A percentile compares a stretch with the other conserved stretches of the same genome.
These are phyloP conservation scores for Phataginus tricuspis DNA, from an alignment of 2,797 vertebrate genomes.

Conservation along the genomic window DNA sequence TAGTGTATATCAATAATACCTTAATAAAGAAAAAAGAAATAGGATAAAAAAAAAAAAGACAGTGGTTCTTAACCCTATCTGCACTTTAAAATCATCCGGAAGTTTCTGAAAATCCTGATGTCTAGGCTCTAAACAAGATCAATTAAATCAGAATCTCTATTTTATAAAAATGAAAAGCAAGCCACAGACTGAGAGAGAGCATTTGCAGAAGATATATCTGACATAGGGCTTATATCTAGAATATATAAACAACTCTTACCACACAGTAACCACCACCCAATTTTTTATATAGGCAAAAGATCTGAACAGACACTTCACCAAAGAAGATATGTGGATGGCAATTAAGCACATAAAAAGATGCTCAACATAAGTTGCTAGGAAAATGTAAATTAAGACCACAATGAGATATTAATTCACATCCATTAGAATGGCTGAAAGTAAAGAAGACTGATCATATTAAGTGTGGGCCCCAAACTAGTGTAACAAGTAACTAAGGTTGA, in stretches of 20 bases:
- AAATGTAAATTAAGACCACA: conserved; percentile 26
- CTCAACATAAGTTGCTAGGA: not conserved
- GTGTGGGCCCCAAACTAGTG: not conserved
- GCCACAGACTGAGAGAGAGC: not conserved
- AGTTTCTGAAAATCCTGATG: conserved; percentile 22
- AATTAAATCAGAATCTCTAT: conserved; percentile 45
- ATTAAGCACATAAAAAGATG: conserved; percentile 44
- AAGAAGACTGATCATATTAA: not conserved
- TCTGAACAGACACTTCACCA: not conserved
- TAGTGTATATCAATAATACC: no score
- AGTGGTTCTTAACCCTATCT: not conserved
- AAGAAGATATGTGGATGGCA: not conserved
- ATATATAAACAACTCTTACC: not conserved
- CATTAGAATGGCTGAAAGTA: not conserved
- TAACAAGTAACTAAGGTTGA: not conserved
- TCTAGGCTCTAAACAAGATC: not conserved
- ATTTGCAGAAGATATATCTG: not conserved
- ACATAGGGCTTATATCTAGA: not conserved
- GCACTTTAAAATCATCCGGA: not conserved
- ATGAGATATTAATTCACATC: not conserved
- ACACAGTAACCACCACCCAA: not conserved
- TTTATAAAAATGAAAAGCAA: conserved; percentile 37
- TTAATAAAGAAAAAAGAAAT: no score
- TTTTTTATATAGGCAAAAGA: not conserved
- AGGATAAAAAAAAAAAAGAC: not conserved